phyloP scores from a whole-genome alignment of 2,888 invertebrate genomes.

The Formica aserva region DNA sequence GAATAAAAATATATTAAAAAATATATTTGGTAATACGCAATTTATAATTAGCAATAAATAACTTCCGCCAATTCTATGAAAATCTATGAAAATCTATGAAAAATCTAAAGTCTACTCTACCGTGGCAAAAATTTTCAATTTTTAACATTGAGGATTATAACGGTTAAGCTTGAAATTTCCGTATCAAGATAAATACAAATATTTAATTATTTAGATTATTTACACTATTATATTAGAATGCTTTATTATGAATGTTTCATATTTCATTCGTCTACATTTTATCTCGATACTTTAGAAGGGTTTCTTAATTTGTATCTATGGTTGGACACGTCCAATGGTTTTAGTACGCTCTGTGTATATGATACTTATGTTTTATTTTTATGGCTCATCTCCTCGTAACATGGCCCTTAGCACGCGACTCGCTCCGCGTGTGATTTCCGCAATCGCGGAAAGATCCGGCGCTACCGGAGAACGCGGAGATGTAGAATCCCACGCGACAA shows the following conservation, averaged over 20 bases:
- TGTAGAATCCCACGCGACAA: slow-evolving; percentile 16
- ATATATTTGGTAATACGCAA: not conserved
- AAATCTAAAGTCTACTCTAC: not conserved
- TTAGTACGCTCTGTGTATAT: not conserved
- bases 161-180: not conserved
- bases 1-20: not conserved
- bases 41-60: not conserved
- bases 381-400: not conserved
- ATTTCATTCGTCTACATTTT: not conserved
- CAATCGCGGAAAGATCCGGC: slow-evolving; percentile 26
- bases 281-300: not conserved
- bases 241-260: not conserved
- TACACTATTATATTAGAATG: not conserved
- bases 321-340: not conserved
- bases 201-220: not conserved
- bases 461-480: slow-evolving; percentile 24
- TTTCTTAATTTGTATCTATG: not conserved
- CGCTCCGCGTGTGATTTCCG: slow-evolving; percentile 33
- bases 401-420: slow-evolving; percentile 40
- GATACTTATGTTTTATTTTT: not conserved
- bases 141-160: not conserved
- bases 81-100: not conserved
- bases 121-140: not conserved
- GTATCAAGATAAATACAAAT: not conserved
- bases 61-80: not conserved